These are phyloP conservation scores for Ctenoplectra terminalis DNA, from an alignment of 1,140 invertebrate species.

Conservation along the genomic window DNA sequence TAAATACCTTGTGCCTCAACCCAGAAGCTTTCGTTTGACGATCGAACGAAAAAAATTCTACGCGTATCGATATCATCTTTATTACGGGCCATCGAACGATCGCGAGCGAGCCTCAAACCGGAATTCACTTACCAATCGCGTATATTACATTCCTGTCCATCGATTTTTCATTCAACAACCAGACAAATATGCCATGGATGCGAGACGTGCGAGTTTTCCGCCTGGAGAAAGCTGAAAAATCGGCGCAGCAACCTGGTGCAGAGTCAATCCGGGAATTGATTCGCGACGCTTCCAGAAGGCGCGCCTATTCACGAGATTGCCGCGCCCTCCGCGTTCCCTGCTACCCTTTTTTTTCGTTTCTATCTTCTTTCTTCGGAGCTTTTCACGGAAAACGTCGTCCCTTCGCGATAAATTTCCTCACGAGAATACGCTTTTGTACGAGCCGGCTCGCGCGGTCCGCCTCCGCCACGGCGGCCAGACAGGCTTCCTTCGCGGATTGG, in stretches of 20 bases:
- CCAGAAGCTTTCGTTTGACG: background rate
- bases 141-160: conserved; percentile 48
- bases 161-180: conserved; percentile 20
- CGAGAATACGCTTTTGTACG: conserved; percentile 42
- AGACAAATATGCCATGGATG: conserved; percentile 15
- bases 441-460: background rate
- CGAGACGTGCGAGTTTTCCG: background rate
- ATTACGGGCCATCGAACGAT: background rate
- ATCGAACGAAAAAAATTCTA: conserved; percentile 11
- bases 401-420: conserved; percentile 42
- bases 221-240: conserved; percentile 34
- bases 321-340: background rate
- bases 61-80: background rate
- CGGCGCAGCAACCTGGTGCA: conserved; percentile 33
- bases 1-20: background rate
- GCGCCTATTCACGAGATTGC: conserved; percentile 51
- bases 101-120: background rate
- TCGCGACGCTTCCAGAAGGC: conserved; percentile 38
- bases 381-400: conserved; percentile 22
- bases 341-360: background rate
- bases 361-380: conserved; percentile 23
- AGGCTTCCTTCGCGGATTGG: background rate
- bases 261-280: conserved; percentile 51
- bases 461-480: background rate
- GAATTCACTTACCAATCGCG: conserved; percentile 7